phyloP scores from a whole-genome alignment of 2,888 invertebrate genomes.

The Thymelicus acteon region DNA sequence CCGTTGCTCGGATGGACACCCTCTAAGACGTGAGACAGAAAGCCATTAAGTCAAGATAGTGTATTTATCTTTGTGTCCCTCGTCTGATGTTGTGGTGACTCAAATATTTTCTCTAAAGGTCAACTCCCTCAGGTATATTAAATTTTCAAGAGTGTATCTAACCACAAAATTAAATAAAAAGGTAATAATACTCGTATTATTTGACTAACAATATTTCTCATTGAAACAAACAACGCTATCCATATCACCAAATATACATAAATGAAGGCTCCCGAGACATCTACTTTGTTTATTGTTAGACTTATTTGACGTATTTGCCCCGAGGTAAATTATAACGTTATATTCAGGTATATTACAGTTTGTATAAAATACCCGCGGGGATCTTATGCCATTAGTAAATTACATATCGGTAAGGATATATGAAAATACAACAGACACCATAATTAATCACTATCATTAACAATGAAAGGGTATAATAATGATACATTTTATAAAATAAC shows the following conservation, averaged over 20 bases:
- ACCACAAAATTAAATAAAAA: not conserved
- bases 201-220: no score
- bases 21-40: conserved; percentile 68
- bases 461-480: no score
- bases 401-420: not conserved
- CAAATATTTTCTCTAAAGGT: conserved; percentile 64
- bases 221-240: no score
- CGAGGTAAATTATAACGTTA: no score
- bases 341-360: not conserved
- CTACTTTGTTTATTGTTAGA: no score
- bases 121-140: conserved; percentile 26
- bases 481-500: no score
- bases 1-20: conserved; percentile 65
- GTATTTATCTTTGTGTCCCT: conserved; percentile 74
- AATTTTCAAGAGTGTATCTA: conserved; percentile 13
- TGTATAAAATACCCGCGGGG: not conserved
- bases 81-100: conserved; percentile 57
- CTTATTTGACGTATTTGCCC: no score
- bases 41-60: conserved; percentile 76
- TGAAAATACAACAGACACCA: no score
- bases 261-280: no score
- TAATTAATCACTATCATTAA: no score
- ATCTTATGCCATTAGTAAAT: not conserved
- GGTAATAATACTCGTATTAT: not conserved
- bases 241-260: no score